These are phyloP conservation scores for Setipinna tenuifilis DNA, from an alignment of 2,797 vertebrate species.

Conservation along the genomic window DNA sequence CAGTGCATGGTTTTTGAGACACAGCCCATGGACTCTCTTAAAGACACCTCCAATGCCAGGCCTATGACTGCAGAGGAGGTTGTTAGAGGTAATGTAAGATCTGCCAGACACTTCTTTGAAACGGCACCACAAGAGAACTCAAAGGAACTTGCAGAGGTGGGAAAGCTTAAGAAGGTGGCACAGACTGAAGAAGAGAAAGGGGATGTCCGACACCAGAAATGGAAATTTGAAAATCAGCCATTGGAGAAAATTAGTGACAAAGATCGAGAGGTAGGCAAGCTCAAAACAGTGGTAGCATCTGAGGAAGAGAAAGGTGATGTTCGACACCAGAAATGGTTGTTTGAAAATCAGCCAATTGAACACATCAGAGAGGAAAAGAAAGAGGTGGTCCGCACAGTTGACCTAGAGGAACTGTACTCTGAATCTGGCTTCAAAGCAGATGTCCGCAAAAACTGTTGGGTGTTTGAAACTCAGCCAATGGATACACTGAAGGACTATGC, in stretches of 20 bases:
- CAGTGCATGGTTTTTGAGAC: constrained; percentile 92
- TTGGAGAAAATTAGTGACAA: constrained; percentile 73
- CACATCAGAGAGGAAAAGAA: constrained; percentile 86
- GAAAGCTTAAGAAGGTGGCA: constrained; percentile 80
- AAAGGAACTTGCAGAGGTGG: constrained; percentile 79
- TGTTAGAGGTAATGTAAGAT: constrained; percentile 87
- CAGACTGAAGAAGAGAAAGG: constrained; percentile 82
- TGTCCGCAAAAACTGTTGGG: constrained; percentile 83
- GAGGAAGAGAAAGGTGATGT: constrained; percentile 88
- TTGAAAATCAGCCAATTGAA: constrained; percentile 89
- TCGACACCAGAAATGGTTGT: constrained; percentile 87
- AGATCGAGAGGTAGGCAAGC: constrained; percentile 75
- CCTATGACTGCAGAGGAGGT: constrained; percentile 76
- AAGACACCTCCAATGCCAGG: constrained; percentile 77
- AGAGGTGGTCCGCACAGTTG: constrained; percentile 79
- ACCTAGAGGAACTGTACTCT: constrained; percentile 80
- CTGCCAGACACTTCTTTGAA: constrained; percentile 89
- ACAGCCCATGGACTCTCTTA: constrained; percentile 84
- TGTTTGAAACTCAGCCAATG: constrained; percentile 91
- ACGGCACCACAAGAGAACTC: constrained; percentile 78
- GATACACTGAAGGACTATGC: constrained; percentile 84
- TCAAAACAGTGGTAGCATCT: constrained; percentile 76
- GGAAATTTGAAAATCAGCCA: constrained; percentile 85
- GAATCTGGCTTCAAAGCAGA: constrained; percentile 81
- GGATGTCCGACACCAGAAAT: constrained; percentile 88